These are phyloP conservation scores for Meda fulgida DNA, from an alignment of 2,797 vertebrate species.

Conservation along the genomic window DNA sequence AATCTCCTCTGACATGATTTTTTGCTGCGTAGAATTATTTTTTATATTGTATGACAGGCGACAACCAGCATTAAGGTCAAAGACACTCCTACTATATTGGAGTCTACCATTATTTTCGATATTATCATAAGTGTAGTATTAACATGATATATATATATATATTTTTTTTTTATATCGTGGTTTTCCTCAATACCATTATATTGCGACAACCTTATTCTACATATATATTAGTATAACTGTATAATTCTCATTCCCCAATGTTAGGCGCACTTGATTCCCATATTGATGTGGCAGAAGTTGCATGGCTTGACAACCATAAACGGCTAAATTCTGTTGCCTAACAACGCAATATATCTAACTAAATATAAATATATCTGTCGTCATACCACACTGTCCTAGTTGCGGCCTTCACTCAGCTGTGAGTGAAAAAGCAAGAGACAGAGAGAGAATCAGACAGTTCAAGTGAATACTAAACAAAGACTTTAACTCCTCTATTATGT, in stretches of 20 bases:
- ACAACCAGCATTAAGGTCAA: background rate
- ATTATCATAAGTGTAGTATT: background rate
- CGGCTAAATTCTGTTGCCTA: background rate
- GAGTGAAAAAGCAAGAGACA: constrained; percentile 11
- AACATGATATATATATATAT: no score
- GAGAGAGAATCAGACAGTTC: constrained; percentile 31
- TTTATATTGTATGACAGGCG: background rate
- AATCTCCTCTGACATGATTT: background rate
- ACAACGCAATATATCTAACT: background rate
- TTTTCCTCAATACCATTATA: background rate
- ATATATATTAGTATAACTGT: background rate
- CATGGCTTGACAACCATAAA: background rate
- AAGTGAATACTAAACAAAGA: constrained; percentile 50
- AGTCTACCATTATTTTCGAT: background rate
- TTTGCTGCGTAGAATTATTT: background rate
- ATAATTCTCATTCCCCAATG: background rate
- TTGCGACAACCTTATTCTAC: background rate
- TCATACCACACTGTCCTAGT: background rate
- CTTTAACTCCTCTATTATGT: constrained; percentile 48
- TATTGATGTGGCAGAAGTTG: background rate
- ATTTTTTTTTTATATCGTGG: background rate
- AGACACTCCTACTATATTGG: background rate
- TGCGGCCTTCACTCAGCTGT: constrained; percentile 3
- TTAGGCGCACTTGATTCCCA: background rate
- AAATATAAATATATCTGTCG: background rate